Evolutionary conservation across 2,888 invertebrate genomes (phyloP), one percentile per base, ranked within the genome.

Genomic region (Drosophila ustulata): DNA sequence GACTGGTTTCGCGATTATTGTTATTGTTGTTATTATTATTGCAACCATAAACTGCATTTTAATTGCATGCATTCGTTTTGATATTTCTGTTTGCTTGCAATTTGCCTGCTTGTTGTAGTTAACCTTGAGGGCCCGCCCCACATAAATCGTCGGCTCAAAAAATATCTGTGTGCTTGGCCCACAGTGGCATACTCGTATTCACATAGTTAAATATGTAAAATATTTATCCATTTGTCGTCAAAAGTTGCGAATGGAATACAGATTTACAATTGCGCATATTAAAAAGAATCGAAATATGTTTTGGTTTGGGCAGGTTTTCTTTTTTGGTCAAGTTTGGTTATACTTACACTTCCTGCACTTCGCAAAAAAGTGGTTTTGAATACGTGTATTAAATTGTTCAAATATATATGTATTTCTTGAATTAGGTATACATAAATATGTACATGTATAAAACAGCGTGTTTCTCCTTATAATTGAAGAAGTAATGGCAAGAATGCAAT

Each of bases 41-140:
- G 61, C 66, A 50, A 55, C 74, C 70, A 66, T 75, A 80, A 77
- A 77, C 75, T 80, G 81, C 84, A 83, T 71, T 83, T 87, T 89
- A 85, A 89, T 86, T 89, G 75, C 78, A 76, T 71, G 78, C 78
- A 72, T 62, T 73, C 58, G 68, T 26, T 65, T 80, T 85, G 69
- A 71, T 76, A 62, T 67, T 81, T 70, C 51, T 41, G 39, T 70
- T 66, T 13, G 64, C 49, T 57, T 46, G 70, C 46, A 45, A 50
- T 58, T 57, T 30, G 23, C 34, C 18, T 56, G 28, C 53, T 63
- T 51, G 41, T 55, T 71, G 64, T 59, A 23, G 69, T 67, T 75
- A 68, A 69, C 70, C 82, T 82, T 82, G 82, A 75, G 65, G 39
- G 37, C 55, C 46, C 74, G 67, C 71, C 80, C 67, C 66, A 66